phyloP scores from a whole-genome alignment of 2,797 vertebrate genomes.

The Spinibarbus caldwelli region DNA sequence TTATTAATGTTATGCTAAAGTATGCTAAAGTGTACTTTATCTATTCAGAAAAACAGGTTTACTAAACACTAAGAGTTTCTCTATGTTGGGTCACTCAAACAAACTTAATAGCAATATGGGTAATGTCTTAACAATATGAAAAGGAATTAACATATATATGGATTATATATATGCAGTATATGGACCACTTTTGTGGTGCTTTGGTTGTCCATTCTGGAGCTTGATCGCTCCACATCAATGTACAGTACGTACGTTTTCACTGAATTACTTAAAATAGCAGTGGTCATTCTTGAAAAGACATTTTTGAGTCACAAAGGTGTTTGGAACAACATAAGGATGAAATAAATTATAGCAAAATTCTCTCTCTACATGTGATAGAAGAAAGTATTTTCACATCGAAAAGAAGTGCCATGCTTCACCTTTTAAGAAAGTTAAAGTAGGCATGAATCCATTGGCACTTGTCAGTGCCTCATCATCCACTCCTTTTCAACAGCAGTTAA shows the following conservation, averaged over 20 bases:
- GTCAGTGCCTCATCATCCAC: neutral
- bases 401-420: neutral
- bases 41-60: neutral
- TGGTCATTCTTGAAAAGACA: neutral
- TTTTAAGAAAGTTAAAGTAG: neutral
- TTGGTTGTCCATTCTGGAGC: too few species aligned
- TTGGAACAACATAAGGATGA: neutral
- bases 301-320: neutral
- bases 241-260: neutral
- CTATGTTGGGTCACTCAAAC: neutral
- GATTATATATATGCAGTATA: too few species aligned
- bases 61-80: neutral
- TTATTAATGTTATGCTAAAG: neutral
- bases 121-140: neutral
- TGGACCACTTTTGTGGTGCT: too few species aligned
- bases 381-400: neutral
- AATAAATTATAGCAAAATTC: neutral
- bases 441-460: neutral
- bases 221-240: neutral
- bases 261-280: neutral
- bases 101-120: neutral
- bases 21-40: neutral
- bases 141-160: too few species aligned
- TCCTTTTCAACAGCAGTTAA: slow-evolving; percentile 2
- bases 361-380: neutral